These are phyloP conservation scores for Xiphophorus hellerii DNA, from an alignment of 2,113 vertebrate species.

Conservation along the genomic window DNA sequence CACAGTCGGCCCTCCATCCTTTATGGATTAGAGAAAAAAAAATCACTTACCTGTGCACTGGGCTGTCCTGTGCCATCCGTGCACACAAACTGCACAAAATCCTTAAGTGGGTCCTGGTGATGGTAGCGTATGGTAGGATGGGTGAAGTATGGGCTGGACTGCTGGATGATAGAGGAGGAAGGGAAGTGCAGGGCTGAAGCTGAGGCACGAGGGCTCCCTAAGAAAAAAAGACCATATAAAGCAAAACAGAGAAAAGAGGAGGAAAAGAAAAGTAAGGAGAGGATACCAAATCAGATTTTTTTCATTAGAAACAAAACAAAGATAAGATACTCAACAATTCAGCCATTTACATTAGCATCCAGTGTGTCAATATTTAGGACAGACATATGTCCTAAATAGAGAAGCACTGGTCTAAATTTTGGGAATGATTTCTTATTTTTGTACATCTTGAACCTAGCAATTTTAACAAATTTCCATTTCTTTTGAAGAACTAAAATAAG, in stretches of 20 bases:
- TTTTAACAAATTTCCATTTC: too few relatives aligned
- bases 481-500: too few relatives aligned
- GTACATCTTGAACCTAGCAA: not conserved
- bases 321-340: slow-evolving; percentile 2
- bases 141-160: slow-evolving; percentile 96
- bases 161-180: slow-evolving; percentile 96
- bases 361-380: slow-evolving; percentile 13
- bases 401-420: not conserved
- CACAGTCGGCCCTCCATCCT: not conserved
- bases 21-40: not conserved
- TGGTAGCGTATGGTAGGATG: slow-evolving; percentile 98
- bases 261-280: slow-evolving; percentile 19
- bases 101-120: slow-evolving; percentile 95
- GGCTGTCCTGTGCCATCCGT: slow-evolving; percentile 92
- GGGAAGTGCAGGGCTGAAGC: slow-evolving; percentile 97
- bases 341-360: slow-evolving; percentile 22
- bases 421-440: not conserved
- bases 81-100: slow-evolving; percentile 96
- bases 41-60: slow-evolving; percentile 87
- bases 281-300: slow-evolving; percentile 1
- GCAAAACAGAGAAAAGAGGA: slow-evolving; percentile 13
- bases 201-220: slow-evolving; percentile 94
- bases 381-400: slow-evolving; percentile 43
- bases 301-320: slow-evolving; percentile 9
- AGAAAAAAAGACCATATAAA: slow-evolving; percentile 32